Evolutionary conservation across 2,888 invertebrate genomes (phyloP).

Genomic region (Physocephala rufipes): DNA sequence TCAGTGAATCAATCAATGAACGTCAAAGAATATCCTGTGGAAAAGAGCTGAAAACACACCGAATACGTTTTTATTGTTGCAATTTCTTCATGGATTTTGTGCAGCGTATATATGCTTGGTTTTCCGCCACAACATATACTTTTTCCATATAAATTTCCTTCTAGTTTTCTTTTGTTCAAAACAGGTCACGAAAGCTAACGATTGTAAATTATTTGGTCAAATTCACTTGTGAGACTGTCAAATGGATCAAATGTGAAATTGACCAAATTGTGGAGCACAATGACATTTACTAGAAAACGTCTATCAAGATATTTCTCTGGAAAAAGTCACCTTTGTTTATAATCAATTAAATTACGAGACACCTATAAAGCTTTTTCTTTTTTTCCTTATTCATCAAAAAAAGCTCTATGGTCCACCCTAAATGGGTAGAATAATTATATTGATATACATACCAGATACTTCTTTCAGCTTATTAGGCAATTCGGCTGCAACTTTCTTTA

Average conservation of each 20-base stretch:
- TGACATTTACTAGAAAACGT: constrained; percentile 27
- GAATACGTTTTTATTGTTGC: constrained; percentile 59
- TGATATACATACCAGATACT: constrained; percentile 71
- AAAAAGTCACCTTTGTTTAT: constrained; percentile 54
- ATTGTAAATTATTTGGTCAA: constrained; percentile 45
- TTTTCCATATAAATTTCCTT: constrained; percentile 64
- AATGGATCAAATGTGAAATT: constrained; percentile 53
- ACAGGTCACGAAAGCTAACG: constrained; percentile 23
- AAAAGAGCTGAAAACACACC: constrained; percentile 64
- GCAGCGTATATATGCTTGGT: constrained; percentile 40
- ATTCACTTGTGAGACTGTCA: constrained; percentile 47
- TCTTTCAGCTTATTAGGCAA: constrained; percentile 81
- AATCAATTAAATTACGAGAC: constrained; percentile 23
- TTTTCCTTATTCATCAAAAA: constrained; percentile 7
- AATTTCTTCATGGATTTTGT: constrained; percentile 46
- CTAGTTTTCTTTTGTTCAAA: constrained; percentile 31
- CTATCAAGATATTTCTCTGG: constrained; percentile 60
- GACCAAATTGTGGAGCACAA: constrained; percentile 45
- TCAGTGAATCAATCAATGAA: constrained; percentile 40
- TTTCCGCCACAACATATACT: constrained; percentile 55
- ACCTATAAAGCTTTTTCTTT: constrained; percentile 33
- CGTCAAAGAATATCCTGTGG: constrained; percentile 56
- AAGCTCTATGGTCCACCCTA: constrained; percentile 33
- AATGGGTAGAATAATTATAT: neutral
- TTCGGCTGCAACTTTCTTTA: constrained; percentile 86